These are phyloP conservation scores for Hystrix brachyura DNA, from an alignment of 2,113 vertebrate species.

Conservation along the genomic window DNA sequence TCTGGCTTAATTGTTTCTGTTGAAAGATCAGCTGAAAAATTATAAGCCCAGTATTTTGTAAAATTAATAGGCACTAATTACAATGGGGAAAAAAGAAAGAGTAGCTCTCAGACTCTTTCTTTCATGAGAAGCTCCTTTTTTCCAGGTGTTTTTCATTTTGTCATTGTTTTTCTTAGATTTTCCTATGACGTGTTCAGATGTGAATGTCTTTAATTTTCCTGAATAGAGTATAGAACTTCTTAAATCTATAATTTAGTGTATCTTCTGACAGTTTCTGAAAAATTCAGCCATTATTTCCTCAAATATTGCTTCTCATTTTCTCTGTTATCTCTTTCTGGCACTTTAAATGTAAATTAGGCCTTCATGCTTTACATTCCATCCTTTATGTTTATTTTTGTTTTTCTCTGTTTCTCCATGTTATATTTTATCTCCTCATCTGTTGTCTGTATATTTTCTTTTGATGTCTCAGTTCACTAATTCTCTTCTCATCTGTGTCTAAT, in stretches of 20 bases:
- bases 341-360: neutral
- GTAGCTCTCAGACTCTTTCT: constrained; percentile 3
- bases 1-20: neutral
- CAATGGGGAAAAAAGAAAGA: neutral
- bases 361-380: neutral
- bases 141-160: neutral
- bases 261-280: neutral
- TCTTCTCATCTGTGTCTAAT: constrained; percentile 17
- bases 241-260: neutral
- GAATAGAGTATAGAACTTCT: neutral
- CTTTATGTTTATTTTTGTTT: neutral
- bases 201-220: constrained; percentile 21
- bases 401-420: neutral
- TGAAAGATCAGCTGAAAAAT: neutral
- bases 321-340: neutral
- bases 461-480: constrained; percentile 22
- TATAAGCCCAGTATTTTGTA: neutral
- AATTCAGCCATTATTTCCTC: neutral
- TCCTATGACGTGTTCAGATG: neutral
- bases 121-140: neutral
- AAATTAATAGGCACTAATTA: neutral
- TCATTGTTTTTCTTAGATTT: neutral
- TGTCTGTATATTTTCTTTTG: constrained; percentile 18
- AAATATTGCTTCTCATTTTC: constrained; percentile 19
- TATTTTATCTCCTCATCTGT: constrained; percentile 8